Conservation (phyloP, 2,888 invertebrate genomes). For the Synanthedon tipuliformis region DNA sequence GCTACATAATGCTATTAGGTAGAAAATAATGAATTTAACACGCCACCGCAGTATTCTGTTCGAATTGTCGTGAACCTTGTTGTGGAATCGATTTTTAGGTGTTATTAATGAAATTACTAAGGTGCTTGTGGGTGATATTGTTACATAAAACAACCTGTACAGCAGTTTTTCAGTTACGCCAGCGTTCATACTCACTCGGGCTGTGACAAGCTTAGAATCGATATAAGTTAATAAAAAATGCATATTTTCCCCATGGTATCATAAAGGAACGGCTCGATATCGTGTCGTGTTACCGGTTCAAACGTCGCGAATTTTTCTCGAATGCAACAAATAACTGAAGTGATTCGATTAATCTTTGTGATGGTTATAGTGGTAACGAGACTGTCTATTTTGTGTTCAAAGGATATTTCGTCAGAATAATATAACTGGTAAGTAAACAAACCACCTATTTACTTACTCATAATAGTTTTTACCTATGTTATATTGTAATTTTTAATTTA, state of each 20-base stretch:
- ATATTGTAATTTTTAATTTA: too few relatives aligned
- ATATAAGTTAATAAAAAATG: slow-evolving; percentile 66
- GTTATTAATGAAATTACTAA: slow-evolving; percentile 68
- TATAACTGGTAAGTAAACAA: slow-evolving; percentile 53
- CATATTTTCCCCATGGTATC: slow-evolving; percentile 60
- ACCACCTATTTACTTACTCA: slow-evolving; percentile 6
- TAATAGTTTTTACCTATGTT: not conserved
- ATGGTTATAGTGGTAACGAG: slow-evolving; percentile 27
- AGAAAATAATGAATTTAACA: slow-evolving; percentile 61
- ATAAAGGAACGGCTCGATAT: slow-evolving; percentile 48
- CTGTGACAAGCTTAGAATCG: slow-evolving; percentile 35
- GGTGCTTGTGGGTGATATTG: slow-evolving; percentile 58
- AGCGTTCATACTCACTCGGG: not conserved
- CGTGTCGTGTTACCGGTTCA: slow-evolving; percentile 23
- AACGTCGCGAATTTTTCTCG: not conserved
- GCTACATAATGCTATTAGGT: slow-evolving; percentile 27
- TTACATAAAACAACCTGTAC: slow-evolving; percentile 34
- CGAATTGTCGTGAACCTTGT: slow-evolving; percentile 60
- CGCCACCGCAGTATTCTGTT: slow-evolving; percentile 55
- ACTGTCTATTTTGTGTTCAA: slow-evolving; percentile 15
- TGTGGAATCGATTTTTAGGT: slow-evolving; percentile 68
- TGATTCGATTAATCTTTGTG: slow-evolving; percentile 19
- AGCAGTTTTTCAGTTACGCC: not conserved
- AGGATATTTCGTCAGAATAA: slow-evolving; percentile 9
- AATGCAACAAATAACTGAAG: slow-evolving; percentile 8